Evolutionary conservation across 2,113 vertebrate species (phyloP), one percentile per base, ranked within the genome.

Genomic region (Laterallus jamaicensis): DNA sequence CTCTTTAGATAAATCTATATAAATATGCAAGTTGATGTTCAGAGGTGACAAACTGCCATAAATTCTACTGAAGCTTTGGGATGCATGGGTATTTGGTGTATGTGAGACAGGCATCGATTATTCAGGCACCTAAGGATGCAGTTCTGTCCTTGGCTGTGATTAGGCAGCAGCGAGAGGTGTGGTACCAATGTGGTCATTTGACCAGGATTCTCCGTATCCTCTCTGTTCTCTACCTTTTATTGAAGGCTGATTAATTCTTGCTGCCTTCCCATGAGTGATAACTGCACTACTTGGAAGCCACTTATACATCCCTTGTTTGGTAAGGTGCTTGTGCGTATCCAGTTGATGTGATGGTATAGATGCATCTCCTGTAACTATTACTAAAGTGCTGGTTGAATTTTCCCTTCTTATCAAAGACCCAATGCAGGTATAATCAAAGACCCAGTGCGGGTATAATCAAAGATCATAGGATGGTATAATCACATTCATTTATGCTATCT

Each of bases 21-120:
- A 44, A 81, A 35, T 22, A 70, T 15, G 15, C 29, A 70, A 60
- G 39, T 28, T 52, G 44, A 76, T 28, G 44, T 14, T 73, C 44
- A 40, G 52, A 58, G 12, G 42, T 35, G 29, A 73, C n/a, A 78
- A 71, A 54, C 5, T 3, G 40, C 59, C 1, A 0, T 9, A 82
- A 47, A 14, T 32, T 59, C 32, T 6, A 47, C 2, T 22, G 20
- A 70, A 64, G n/a, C 59, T 60, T 35, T 19, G 16, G 26, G 31
- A 90, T 71, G 9, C 0, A 1, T 1, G 2, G n/a, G 7, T 56
- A 35, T 49, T 37, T 31, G 25, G 47, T 0, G 0, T 21, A 20
- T 16, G 17, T 10, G 70, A 25, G 58, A 55, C 25, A 86, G 58
- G 55, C 5, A 29, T 4, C 22, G 6, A 25, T 47, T 42, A 49